phyloP scores from a whole-genome alignment of 2,113 vertebrate genomes.

The Macquaria ambigua region DNA sequence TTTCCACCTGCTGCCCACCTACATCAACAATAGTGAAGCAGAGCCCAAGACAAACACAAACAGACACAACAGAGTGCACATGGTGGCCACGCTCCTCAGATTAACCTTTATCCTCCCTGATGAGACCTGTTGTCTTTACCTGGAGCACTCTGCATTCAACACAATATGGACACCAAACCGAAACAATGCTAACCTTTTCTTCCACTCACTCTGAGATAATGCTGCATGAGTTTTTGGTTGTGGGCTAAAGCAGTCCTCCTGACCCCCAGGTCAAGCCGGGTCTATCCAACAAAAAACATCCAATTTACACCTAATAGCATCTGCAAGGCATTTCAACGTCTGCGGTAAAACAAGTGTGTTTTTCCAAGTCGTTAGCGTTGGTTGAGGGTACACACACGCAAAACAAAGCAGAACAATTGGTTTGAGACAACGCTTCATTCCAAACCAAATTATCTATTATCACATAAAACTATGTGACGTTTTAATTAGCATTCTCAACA shows the following conservation, averaged over 20 bases:
- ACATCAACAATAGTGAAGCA: conserved; percentile 76
- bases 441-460: background rate
- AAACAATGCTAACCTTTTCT: conserved; percentile 47
- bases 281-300: conserved; percentile 4
- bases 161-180: conserved; percentile 38
- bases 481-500: conserved; percentile 16
- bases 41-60: conserved; percentile 69
- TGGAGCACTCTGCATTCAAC: conserved; percentile 31
- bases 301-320: conserved; percentile 25
- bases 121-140: conserved; percentile 65
- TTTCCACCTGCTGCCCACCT: conserved; percentile 81
- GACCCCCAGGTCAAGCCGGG: conserved; percentile 18
- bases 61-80: conserved; percentile 74
- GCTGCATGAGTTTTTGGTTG: background rate
- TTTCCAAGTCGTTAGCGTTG: background rate
- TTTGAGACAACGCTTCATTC: background rate
- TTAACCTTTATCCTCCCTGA: conserved; percentile 69
- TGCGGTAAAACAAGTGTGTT: background rate
- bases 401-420: background rate
- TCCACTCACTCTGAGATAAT: conserved; percentile 25
- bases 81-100: conserved; percentile 66
- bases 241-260: conserved; percentile 8
- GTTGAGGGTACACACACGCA: background rate
- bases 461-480: background rate
- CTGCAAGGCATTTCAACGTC: background rate